Conservation (phyloP, 2,797 vertebrate species). For the Myotis pilosus region DNA sequence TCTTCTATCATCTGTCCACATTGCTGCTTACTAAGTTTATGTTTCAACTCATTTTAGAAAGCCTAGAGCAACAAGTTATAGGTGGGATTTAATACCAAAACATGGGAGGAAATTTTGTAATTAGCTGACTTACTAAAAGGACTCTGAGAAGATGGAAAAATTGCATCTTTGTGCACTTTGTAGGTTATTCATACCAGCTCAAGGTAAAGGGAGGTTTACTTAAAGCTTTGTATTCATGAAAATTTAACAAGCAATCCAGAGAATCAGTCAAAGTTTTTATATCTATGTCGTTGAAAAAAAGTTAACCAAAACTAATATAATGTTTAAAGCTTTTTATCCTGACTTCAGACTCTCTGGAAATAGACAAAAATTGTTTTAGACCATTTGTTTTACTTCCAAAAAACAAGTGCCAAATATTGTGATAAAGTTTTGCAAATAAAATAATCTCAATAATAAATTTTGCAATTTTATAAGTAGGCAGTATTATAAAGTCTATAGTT, state of each 20-base stretch:
- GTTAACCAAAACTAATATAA: background rate
- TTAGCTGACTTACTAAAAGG: background rate
- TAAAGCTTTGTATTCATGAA: constrained; percentile 30
- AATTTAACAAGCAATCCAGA: background rate
- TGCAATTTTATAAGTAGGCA: background rate
- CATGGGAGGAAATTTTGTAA: background rate
- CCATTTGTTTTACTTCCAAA: background rate
- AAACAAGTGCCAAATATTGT: background rate
- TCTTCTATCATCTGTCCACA: background rate
- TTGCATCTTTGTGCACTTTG: background rate
- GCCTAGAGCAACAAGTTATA: background rate
- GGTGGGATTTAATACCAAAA: background rate
- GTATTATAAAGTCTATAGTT: background rate
- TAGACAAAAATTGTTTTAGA: constrained; percentile 16
- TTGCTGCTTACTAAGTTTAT: background rate
- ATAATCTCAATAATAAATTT: background rate
- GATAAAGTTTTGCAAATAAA: constrained; percentile 20
- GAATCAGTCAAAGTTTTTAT: background rate
- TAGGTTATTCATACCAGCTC: background rate
- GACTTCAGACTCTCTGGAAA: background rate
- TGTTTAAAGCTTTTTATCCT: background rate
- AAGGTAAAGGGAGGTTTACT: background rate
- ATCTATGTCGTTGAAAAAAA: background rate
- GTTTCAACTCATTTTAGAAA: background rate
- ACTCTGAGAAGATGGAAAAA: constrained; percentile 17